Evolutionary conservation across 2,113 vertebrate species (phyloP), one percentile per base, ranked within the genome.

Genomic region (Uropsilus gracilis): DNA sequence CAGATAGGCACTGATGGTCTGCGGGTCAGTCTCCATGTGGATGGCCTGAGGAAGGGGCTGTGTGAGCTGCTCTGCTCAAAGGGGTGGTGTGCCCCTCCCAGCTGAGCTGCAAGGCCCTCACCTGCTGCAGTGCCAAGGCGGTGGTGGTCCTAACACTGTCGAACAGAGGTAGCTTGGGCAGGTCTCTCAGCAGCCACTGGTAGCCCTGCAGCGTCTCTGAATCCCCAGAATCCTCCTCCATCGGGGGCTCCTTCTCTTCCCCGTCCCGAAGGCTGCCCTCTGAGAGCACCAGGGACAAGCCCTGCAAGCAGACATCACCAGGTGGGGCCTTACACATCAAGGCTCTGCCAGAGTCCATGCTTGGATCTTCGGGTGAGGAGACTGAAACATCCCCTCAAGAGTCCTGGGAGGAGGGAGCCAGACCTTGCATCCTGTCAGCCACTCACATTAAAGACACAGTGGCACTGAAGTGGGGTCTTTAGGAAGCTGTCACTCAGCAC

Each of bases 21-120:
- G 99, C 3, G 99, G 99, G 93, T 99, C 99, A 0, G 99, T 99
- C 98, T 99, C 99, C 99, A 99, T 99, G 96, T 99, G 99, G 96
- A 99, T 99, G 85, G 99, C 99, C 99, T 99, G 84, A 0, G 91
- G 93, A 90, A 88, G 91, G 12, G 53, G 48, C 18, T 7, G 18
- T 22, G 18, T 55, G 53, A 55, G 20, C 53, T 22, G 53, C 53
- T 55, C 53, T 55, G 53, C 6, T 6, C 53, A 6, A 53, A 18
- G 20, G 53, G 53, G 53, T 6, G 20, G 6, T 22, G 53, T 55
- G 53, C 53, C n/a, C 17, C 66, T 0, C 13, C 4, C 39, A 1
- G 18, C 72, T 8, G 5, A 1, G 18, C 72, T 8, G 5, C 9
- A 3, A 1, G 12, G 0, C 11, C 46, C 98, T 24, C 34, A 99